Evolutionary conservation across 2,113 vertebrate genomes (phyloP).

Genomic region (Acanthochromis polyacanthus): DNA sequence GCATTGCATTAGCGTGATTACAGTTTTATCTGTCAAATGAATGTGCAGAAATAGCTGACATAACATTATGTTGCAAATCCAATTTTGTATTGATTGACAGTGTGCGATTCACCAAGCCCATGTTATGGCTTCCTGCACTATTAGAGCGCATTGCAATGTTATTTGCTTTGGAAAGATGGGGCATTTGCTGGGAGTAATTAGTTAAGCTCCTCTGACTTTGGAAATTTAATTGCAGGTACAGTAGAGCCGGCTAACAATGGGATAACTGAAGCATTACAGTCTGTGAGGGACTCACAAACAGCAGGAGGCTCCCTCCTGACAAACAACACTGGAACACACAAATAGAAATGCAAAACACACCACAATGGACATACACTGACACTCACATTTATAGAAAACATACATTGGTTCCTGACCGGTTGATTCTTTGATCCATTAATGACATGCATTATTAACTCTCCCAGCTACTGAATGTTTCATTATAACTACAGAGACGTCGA

Average conservation of each 20-base stretch:
- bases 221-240: constrained; percentile 82
- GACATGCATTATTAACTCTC: constrained; percentile 74
- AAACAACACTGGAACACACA: constrained; percentile 23
- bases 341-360: not conserved
- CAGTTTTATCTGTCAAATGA: constrained; percentile 77
- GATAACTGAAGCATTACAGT: constrained; percentile 72
- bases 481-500: constrained; percentile 54
- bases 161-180: constrained; percentile 71
- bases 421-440: constrained; percentile 72
- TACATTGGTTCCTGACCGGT: constrained; percentile 54
- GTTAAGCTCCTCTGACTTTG: constrained; percentile 76
- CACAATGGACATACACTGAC: not conserved
- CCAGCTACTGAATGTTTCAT: constrained; percentile 73
- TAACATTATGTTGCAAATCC: constrained; percentile 78
- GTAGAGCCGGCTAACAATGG: constrained; percentile 71
- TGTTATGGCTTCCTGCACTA: constrained; percentile 67
- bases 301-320: constrained; percentile 44
- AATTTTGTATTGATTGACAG: constrained; percentile 81
- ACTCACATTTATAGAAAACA: constrained; percentile 18
- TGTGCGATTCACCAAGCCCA: constrained; percentile 47
- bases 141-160: constrained; percentile 63
- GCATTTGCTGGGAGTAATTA: constrained; percentile 78
- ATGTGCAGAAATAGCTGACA: constrained; percentile 77
- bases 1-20: constrained; percentile 77
- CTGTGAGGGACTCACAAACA: constrained; percentile 63